Evolutionary conservation across 2,797 vertebrate genomes (phyloP).

Genomic region (Poeciliopsis turneri): DNA sequence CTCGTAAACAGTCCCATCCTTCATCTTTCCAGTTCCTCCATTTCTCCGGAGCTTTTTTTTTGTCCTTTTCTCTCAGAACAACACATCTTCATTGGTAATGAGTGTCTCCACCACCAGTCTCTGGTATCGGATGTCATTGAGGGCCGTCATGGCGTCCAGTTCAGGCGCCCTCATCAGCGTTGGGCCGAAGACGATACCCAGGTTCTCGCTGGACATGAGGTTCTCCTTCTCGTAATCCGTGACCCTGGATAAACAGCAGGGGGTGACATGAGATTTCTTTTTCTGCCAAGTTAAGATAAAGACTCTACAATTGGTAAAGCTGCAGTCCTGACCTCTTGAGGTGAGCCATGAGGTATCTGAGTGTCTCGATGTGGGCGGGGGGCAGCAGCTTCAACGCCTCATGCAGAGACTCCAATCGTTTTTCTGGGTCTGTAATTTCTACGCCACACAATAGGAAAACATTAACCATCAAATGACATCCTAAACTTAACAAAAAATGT

Average conservation of each 20-base stretch:
- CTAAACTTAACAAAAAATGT: neutral
- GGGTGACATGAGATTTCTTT: neutral
- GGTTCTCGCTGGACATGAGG: slow-evolving; percentile 97
- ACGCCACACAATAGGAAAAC: slow-evolving; percentile 5
- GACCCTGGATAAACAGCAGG: slow-evolving; percentile 81
- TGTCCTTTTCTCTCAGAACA: slow-evolving; percentile 84
- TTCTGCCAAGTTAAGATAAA: neutral
- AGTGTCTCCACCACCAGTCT: slow-evolving; percentile 98
- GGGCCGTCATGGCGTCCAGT: slow-evolving; percentile 94
- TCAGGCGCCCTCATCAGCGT: slow-evolving; percentile 97
- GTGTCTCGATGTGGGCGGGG: slow-evolving; percentile 94
- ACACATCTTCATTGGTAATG: slow-evolving; percentile 97
- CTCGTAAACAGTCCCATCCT: slow-evolving; percentile 26
- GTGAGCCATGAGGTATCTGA: slow-evolving; percentile 97
- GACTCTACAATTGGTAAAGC: neutral
- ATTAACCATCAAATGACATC: neutral
- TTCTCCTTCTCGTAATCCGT: slow-evolving; percentile 94
- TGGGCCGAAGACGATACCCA: slow-evolving; percentile 97
- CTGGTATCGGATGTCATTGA: slow-evolving; percentile 98
- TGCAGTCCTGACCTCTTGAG: slow-evolving; percentile 87
- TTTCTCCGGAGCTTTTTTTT: neutral
- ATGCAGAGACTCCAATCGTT: slow-evolving; percentile 92
- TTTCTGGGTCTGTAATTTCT: slow-evolving; percentile 92
- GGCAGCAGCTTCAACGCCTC: slow-evolving; percentile 95
- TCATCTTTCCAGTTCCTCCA: slow-evolving; percentile 14